Evolutionary conservation across 2,113 vertebrate genomes (phyloP), one percentile per base, ranked within the genome.

Genomic region (Zosterops borbonicus): DNA sequence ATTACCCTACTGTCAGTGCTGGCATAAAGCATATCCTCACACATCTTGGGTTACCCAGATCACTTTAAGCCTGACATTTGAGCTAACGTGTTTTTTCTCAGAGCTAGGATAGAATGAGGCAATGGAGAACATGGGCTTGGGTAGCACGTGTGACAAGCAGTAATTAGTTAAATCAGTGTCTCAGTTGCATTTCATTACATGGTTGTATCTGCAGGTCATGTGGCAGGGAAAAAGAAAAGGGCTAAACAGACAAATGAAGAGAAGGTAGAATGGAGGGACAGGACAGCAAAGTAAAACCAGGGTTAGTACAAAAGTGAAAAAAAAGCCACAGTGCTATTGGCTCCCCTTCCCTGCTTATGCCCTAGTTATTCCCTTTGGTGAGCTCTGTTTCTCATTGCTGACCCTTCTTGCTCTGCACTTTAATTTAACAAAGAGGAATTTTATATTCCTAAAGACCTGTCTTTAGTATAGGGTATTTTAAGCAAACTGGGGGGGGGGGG

Each of bases 91-190:
- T 41, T 86, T 69, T 69, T 18, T 60, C 68, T 92, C 42, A 42
- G 39, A 15, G 18, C 10, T 89, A 60, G n/a, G 29, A 6, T 25
- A 9, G 59, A n/a, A 47, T 70, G 50, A 95, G 63, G 33, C 77
- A 87, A 25, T 55, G 19, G 52, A 59, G 35, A 81, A 22, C 16
- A 8, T 7, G 52, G n/a, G 37, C 37, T 89, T 87, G 68, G 42
- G 42, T 58, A 63, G 41, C 19, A 52, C 47, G 44, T 0, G 0
- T 83, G 83, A 68, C 35, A 68, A 28, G n/a, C 3, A 1, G 27
- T 39, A 81, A 74, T 70, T 55, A 83, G 60, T 70, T 89, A 92
- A 70, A 87, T 89, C 64, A 42, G 78, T 55, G 67, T 42, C n/a
- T 90, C 63, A 33, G 18, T 60, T 87, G 58, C 58, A 28, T 84